Percentiles rank a stretch among this genome's conserved stretches.
phyloP scores from a whole-genome alignment of 1,140 invertebrate species.

The Melanaphis sacchari region DNA sequence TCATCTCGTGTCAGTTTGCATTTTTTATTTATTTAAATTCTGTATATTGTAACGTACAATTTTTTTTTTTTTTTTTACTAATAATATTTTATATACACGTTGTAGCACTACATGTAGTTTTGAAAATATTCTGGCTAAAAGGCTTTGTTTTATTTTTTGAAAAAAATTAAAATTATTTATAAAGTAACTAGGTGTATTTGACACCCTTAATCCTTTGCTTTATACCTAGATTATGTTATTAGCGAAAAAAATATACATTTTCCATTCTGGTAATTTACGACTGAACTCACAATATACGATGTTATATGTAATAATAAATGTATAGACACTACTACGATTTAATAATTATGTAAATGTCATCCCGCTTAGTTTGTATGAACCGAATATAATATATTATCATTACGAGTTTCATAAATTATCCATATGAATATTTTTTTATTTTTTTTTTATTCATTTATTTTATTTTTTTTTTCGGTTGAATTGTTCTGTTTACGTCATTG shows the following conservation, averaged over 20 bases:
- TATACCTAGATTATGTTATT: constrained; percentile 15
- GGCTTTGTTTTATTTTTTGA: not conserved
- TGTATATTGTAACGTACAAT: not conserved
- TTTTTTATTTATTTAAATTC: not conserved
- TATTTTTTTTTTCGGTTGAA: not conserved
- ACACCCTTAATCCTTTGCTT: constrained; percentile 4
- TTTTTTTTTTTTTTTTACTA: not conserved
- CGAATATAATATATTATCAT: not conserved
- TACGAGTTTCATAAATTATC: not conserved
- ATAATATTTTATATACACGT: not conserved
- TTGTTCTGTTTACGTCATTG: not conserved
- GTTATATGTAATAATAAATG: not conserved
- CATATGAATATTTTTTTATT: too few relatives aligned
- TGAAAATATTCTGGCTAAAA: not conserved
- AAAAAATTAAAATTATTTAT: constrained; percentile 6
- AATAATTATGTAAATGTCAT: not conserved
- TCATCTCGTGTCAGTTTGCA: not conserved
- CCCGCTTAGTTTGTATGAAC: not conserved
- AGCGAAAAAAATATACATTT: constrained; percentile 7
- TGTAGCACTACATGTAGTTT: not conserved
- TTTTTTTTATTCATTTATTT: too few relatives aligned
- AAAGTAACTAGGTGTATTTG: not conserved
- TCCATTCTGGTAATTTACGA: not conserved
- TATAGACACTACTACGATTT: not conserved
- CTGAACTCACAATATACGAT: not conserved